Conservation (phyloP, 2,888 invertebrate genomes). For the Polymixis lichenea region DNA sequence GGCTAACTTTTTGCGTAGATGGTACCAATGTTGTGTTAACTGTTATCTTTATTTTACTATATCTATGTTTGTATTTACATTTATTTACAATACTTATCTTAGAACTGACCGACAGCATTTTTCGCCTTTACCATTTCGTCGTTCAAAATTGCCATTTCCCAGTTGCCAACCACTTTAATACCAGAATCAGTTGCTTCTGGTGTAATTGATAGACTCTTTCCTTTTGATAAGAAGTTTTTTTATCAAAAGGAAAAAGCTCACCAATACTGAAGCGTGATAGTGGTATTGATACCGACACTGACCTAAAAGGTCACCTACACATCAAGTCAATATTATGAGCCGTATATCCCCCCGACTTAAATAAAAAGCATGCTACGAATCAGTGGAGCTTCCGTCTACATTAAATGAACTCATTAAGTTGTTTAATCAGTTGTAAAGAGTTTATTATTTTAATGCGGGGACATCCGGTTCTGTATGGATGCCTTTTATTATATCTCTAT, state of each 20-base stretch:
- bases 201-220: no score
- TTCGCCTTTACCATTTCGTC: no score
- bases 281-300: background rate
- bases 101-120: no score
- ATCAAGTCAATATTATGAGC: slow-evolving; percentile 11
- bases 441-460: slow-evolving; percentile 74
- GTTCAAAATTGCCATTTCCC: no score
- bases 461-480: slow-evolving; percentile 60
- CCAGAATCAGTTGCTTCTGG: no score
- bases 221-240: background rate
- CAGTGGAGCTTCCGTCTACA: slow-evolving; percentile 28
- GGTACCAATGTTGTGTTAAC: no score
- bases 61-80: no score
- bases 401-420: slow-evolving; percentile 70
- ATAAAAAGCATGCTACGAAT: slow-evolving; percentile 25
- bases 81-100: no score
- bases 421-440: slow-evolving; percentile 83
- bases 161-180: no score
- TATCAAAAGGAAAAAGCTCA: background rate
- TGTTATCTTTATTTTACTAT: no score
- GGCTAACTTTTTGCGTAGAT: no score
- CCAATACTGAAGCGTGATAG: background rate
- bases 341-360: background rate
- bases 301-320: background rate
- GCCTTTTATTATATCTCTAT: slow-evolving; percentile 47